Base-by-base conservation (phyloP, 30 jellyfish, hydroid and myxozoan genomes). In the Hydractinia symbiolongicarpus region DNA sequence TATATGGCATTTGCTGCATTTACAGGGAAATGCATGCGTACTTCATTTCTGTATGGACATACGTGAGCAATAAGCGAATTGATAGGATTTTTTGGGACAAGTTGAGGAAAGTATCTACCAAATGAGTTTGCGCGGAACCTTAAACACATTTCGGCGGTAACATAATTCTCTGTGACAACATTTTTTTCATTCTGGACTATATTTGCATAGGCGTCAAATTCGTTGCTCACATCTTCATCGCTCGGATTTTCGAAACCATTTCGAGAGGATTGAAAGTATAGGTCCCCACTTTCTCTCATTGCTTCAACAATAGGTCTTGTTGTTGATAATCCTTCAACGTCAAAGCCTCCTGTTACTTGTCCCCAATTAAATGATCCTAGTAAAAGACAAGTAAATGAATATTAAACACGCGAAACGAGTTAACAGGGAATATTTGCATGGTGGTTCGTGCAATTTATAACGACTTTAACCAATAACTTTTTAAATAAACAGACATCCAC, bases 201-300 rank as follows among this genome's bases (percentile, higher is more conserved):
- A 13, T n/a, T 51, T 51, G 40, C 74, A 64, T n/a, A 64, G 40
- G 19, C 40, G 52, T 64, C 74, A 64, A 64, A 64, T 64, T 64
- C 74, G 52, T 64, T 64, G 52, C 19, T 64, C 7, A 64, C 74
- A n/a, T 64, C 74, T 64, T 64, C 16, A 7, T n/a, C 74, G 40
- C 2, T 30, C 44, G 74, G 74, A 64, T n/a, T 64, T 64, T 64
- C 74, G 40, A 64, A 64, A 64, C 74, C 74, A 13, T 64, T 51
- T 51, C 74, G 19, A 0, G 74, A 64, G 5, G 40, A n/a, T n/a
- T 51, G 74, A 13, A 64, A 64, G 74, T 64, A 64, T 4, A 64
- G 17, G 19, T 30, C 44, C 1, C 44, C 44, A 30, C 44, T 30
- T 30, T 30, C 44, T 30, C 44, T 30, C 44, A 30, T 30, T 30